Conservation (phyloP, 2,113 vertebrate species). For the Sinocyclocheilus anshuiensis region DNA sequence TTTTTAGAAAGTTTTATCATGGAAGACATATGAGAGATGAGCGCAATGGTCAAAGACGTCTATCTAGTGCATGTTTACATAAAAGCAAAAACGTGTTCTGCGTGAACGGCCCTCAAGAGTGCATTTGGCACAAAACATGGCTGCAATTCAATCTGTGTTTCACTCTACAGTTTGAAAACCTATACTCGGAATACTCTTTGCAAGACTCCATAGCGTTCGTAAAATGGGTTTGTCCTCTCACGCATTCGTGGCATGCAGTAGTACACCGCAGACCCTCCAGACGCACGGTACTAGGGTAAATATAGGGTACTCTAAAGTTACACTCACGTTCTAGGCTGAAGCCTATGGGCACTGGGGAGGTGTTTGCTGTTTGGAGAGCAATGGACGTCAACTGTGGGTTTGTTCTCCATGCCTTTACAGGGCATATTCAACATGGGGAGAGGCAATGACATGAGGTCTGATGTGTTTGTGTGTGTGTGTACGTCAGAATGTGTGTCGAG, state of each 20-base stretch:
- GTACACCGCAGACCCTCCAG: slow-evolving; percentile 22
- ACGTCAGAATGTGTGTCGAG: slow-evolving; percentile 33
- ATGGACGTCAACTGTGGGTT: neutral
- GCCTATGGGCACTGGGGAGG: neutral
- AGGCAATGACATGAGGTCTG: neutral
- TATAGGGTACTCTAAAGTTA: slow-evolving; percentile 29
- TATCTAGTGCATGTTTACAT: too few relatives aligned
- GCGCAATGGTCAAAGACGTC: too few relatives aligned
- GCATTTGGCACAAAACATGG: neutral
- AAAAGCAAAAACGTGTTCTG: too few relatives aligned
- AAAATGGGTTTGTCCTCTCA: slow-evolving; percentile 34
- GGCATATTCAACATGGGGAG: neutral
- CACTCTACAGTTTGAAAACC: neutral
- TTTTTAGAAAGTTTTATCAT: too few relatives aligned
- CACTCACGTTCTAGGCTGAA: slow-evolving; percentile 23
- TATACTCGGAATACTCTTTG: neutral
- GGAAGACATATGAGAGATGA: too few relatives aligned
- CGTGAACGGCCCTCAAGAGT: neutral
- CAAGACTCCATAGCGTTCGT: neutral
- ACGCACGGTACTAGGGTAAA: slow-evolving; percentile 15
- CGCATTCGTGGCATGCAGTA: slow-evolving; percentile 29
- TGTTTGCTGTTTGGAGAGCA: neutral
- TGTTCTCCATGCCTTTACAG: slow-evolving; percentile 26
- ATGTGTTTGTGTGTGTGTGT: slow-evolving; percentile 4
- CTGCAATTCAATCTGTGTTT: neutral